Conservation (phyloP, 2,113 vertebrate genomes). For the Clupea harengus region DNA sequence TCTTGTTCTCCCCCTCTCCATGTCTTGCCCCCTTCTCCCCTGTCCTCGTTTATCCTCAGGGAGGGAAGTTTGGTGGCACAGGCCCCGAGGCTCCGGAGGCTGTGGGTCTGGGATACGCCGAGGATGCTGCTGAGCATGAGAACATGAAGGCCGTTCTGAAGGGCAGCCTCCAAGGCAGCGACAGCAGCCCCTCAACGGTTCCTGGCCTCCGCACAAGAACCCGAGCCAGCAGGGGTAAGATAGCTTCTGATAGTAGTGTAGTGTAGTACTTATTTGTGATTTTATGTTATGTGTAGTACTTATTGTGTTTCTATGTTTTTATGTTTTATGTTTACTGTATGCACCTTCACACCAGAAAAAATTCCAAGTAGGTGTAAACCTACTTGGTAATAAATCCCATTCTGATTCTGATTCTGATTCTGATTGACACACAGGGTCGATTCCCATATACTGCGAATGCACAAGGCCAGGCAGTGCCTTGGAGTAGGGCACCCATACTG, state of each 20-base stretch:
- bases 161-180: slow-evolving; percentile 65
- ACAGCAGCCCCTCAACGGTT: slow-evolving; percentile 62
- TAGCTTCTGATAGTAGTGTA: no score
- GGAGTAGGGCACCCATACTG: no score
- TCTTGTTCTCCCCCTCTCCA: background rate
- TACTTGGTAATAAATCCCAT: no score
- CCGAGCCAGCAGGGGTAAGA: slow-evolving; percentile 75
- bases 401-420: no score
- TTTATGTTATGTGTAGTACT: no score
- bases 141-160: slow-evolving; percentile 95
- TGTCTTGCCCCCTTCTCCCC: background rate
- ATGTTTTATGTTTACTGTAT: no score
- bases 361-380: no score
- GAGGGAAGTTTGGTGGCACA: slow-evolving; percentile 83
- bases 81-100: slow-evolving; percentile 63
- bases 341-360: no score
- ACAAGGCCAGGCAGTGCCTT: background rate
- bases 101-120: slow-evolving; percentile 79
- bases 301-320: no score
- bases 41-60: slow-evolving; percentile 63
- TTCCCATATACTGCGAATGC: background rate
- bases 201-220: slow-evolving; percentile 83
- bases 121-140: slow-evolving; percentile 88
- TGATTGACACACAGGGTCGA: background rate
- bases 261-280: no score